Evolutionary conservation across 2,888 invertebrate species (phyloP).

Genomic region (Limnephilus marmoratus): DNA sequence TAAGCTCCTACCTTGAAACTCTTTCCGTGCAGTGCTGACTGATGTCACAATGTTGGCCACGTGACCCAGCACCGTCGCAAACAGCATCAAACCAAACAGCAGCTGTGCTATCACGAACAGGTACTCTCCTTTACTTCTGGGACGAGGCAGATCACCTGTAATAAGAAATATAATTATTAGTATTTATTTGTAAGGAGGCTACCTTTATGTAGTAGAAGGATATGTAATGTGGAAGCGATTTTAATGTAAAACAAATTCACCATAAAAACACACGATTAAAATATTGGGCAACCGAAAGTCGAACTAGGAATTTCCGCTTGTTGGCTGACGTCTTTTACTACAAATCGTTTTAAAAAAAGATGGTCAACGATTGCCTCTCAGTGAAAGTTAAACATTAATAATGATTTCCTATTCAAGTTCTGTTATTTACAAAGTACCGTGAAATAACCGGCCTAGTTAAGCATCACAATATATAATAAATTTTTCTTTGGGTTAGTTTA

Average conservation of each 20-base stretch:
- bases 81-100: slow-evolving; percentile 94
- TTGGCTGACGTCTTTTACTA: no score
- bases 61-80: slow-evolving; percentile 97
- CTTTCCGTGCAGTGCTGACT: slow-evolving; percentile 97
- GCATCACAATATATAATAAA: no score
- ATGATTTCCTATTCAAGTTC: no score
- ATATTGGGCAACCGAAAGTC: no score
- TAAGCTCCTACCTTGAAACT: slow-evolving; percentile 91
- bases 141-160: slow-evolving; percentile 88
- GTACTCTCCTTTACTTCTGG: slow-evolving; percentile 95
- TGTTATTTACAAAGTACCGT: no score
- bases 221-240: background rate
- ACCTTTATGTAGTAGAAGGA: background rate
- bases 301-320: no score
- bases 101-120: slow-evolving; percentile 96
- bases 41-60: slow-evolving; percentile 99
- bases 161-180: background rate
- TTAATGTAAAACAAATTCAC: background rate
- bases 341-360: no score
- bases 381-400: no score
- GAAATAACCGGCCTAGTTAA: no score
- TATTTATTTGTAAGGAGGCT: background rate
- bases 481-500: no score
- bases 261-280: background rate
- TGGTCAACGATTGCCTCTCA: no score